Evolutionary conservation across 1,140 invertebrate genomes (phyloP), one percentile per base, ranked within the genome.

Genomic region (Ooceraea biroi): DNA sequence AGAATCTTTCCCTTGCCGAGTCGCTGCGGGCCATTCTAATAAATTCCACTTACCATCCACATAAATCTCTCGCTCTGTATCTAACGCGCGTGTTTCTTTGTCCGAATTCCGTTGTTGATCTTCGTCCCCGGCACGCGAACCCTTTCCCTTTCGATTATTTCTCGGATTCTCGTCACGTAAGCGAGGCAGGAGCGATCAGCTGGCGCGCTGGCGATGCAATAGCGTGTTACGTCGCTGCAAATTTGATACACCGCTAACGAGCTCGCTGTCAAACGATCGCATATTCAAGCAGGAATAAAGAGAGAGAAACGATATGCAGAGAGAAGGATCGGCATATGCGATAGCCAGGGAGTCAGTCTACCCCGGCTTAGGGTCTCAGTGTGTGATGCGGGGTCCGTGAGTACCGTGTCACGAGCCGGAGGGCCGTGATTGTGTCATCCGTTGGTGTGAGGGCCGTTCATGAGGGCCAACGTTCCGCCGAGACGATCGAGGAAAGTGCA

Each of bases 361-460:
- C 63, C 17, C 73, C 77, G 73, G 60, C 46, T n/a, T 57, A 82
- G 88, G 82, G 84, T 82, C 90, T 92, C 91, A 93, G 92, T 94
- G 84, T 88, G 92, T 90, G 86, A 93, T 92, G 92, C 90, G 92
- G 90, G 91, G 90, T 91, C 91, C 73, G 88, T 86, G 90, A 90
- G 91, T 90, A 73, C 66, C 84, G 88, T 87, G 89, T 86, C 90
- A 91, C 74, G 87, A 88, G 89, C 82, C 85, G 88, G 73, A 83
- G 91, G 92, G 92, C 90, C 89, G 91, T 93, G 91, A 92, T 91
- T 91, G 91, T 91, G 85, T 88, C 86, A 90, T 91, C 87, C 91
- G 91, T 74, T 86, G 88, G 85, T 86, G 89, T 86, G 89, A 85
- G 66, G 85, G 82, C 88, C 89, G 73, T 83, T 86, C 60, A 82